Evolutionary conservation across 2,113 vertebrate genomes (phyloP).

Genomic region (Rhodinocichla rosea): DNA sequence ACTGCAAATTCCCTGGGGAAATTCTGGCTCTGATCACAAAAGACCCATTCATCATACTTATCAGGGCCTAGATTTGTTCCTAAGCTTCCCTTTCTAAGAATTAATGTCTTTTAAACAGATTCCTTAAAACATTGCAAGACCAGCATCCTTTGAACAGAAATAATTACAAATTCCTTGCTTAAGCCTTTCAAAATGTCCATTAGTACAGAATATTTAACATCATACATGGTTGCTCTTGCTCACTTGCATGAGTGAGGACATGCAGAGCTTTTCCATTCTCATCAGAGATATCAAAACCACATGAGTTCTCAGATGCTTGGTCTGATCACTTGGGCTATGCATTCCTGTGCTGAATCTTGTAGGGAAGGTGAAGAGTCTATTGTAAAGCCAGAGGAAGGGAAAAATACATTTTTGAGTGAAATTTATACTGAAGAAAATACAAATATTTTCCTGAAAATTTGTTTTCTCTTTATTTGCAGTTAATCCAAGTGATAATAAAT

Average conservation of each 20-base stretch:
- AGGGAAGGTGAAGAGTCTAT: not conserved
- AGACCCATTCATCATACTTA: not conserved
- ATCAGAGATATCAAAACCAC: not conserved
- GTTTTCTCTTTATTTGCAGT: not conserved
- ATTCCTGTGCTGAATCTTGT: not conserved
- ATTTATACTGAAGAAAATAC: not conserved
- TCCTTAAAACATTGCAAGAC: not conserved
- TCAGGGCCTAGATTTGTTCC: not conserved
- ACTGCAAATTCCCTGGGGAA: not conserved
- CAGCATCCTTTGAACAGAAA: not conserved
- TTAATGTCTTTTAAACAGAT: not conserved
- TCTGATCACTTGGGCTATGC: not conserved
- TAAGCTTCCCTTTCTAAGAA: not conserved
- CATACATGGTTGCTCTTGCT: not conserved
- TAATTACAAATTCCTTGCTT: not conserved
- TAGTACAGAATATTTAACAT: not conserved
- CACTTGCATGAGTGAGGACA: not conserved
- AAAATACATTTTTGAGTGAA: not conserved
- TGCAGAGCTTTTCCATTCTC: not conserved
- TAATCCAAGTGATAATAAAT: not conserved
- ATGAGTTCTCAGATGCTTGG: not conserved
- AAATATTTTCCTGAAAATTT: not conserved
- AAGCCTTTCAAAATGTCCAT: not conserved
- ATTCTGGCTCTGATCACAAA: not conserved
- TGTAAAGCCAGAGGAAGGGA: not conserved